Base-by-base conservation (phyloP, 2,888 invertebrate species). In the Gandaritis pyraliata region DNA sequence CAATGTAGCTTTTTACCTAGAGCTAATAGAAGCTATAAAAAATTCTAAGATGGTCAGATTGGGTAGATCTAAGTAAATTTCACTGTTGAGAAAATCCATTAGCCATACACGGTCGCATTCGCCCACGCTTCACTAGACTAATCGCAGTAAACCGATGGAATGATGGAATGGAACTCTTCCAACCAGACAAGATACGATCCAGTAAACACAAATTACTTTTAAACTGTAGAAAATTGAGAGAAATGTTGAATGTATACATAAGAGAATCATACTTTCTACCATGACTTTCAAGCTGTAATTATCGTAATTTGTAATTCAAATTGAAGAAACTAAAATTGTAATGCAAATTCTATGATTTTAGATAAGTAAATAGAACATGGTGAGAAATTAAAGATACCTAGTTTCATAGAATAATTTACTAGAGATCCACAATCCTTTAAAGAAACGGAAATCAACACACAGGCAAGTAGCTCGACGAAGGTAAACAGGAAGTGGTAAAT, bases 221-320 rank as follows among this genome's bases (percentile, higher is more conserved):
- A 58, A 67, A 65, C 58, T 49, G 61, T 69, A 65, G 61, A 63
- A 54, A 65, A 63, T 58, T 49, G 18, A 69, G 61, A 66, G 68
- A 65, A 59, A 64, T 58, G 61, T 50, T 12, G 43, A 50, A 53
- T 43, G 11, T 16, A 11, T 2, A 8, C 33, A 11, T 43, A 43
- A 41, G 45, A 56, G 23, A 39, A 39, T 36, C 10, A 33, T 33
- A 64, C 52, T 62, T 58, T 63, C 63, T 63, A 58, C 58, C 45
- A 48, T 58, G 47, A 55, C 36, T 54, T 29, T 49, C 52, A 53
- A 12, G 5, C 51, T 18, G 16, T 38, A 38, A 51, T 58, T 23
- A 45, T n/a, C 38, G 39, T 15, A 30, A 58, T 58, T 54, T 46
- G 45, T 45, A 39, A 55, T 60, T 54, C 39, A 55, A 51, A 55